phyloP scores from a whole-genome alignment of 2,888 invertebrate species.

The Acleris cristana region DNA sequence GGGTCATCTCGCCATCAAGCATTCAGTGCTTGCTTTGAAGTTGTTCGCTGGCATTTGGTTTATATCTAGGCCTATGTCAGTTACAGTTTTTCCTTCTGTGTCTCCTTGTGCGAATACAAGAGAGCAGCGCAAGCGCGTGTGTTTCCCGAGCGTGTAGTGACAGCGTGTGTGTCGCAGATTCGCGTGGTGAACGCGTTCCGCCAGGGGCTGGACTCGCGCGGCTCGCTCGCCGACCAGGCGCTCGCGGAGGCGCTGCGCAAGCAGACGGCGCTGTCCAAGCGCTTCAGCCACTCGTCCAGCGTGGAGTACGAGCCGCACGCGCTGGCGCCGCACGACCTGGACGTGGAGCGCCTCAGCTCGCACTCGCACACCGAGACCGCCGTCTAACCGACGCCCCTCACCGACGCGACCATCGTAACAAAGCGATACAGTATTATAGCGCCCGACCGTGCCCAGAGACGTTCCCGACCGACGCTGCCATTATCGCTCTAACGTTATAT shows the following conservation, averaged over 20 bases:
- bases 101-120: background rate
- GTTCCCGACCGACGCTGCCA: conserved; percentile 62
- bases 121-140: conserved; percentile 24
- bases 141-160: conserved; percentile 34
- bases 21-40: too few species aligned
- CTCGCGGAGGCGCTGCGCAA: conserved; percentile 96
- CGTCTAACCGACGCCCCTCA: conserved; percentile 84
- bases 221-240: conserved; percentile 96
- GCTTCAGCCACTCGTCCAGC: conserved; percentile 94
- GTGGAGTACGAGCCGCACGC: conserved; percentile 95
- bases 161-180: conserved; percentile 89
- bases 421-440: conserved; percentile 44
- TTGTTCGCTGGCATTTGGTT: too few species aligned
- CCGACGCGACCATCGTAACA: conserved; percentile 49
- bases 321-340: conserved; percentile 95
- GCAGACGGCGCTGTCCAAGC: conserved; percentile 96
- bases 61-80: too few species aligned
- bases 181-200: conserved; percentile 99
- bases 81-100: too few species aligned
- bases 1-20: too few species aligned
- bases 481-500: conserved; percentile 58
- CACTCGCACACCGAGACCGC: conserved; percentile 98
- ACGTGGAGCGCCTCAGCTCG: conserved; percentile 95
- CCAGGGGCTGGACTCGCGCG: conserved; percentile 98
- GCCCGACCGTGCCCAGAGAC: conserved; percentile 47